Evolutionary conservation across 2,888 invertebrate genomes (phyloP).

Genomic region (Caenorhabditis doughertyi): DNA sequence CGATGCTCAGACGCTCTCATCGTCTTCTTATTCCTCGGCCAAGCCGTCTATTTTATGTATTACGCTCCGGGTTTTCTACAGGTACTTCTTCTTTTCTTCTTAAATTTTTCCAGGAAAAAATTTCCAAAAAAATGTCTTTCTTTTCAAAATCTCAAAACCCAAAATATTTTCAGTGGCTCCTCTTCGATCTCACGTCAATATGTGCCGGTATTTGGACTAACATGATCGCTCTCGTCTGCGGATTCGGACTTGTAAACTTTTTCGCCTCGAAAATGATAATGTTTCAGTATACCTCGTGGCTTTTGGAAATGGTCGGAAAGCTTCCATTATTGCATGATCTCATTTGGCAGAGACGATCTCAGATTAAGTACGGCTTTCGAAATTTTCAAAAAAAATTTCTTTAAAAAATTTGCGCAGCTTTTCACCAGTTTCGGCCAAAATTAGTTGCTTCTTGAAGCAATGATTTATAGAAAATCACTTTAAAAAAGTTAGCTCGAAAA

Average conservation of each 20-base stretch:
- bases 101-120: neutral
- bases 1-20: constrained; percentile 54
- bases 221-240: constrained; percentile 70
- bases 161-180: constrained; percentile 58
- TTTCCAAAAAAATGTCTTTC: too few species aligned
- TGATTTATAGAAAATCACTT: too few species aligned
- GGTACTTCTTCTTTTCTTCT: too few species aligned
- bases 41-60: constrained; percentile 73
- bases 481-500: too few species aligned
- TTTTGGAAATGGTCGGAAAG: constrained; percentile 59
- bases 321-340: constrained; percentile 53
- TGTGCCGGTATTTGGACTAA: constrained; percentile 75
- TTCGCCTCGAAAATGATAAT: constrained; percentile 45
- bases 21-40: constrained; percentile 63
- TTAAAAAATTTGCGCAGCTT: too few species aligned
- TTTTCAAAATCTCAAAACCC: too few species aligned
- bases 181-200: constrained; percentile 70
- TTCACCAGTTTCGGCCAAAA: too few species aligned
- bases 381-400: too few species aligned
- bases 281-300: constrained; percentile 32
- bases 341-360: constrained; percentile 66
- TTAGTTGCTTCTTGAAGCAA: too few species aligned
- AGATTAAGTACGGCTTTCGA: constrained; percentile 60
- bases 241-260: constrained; percentile 71
- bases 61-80: constrained; percentile 69